Evolutionary conservation across 2,113 vertebrate species (phyloP).

Genomic region (Nothoprocta perdicaria): DNA sequence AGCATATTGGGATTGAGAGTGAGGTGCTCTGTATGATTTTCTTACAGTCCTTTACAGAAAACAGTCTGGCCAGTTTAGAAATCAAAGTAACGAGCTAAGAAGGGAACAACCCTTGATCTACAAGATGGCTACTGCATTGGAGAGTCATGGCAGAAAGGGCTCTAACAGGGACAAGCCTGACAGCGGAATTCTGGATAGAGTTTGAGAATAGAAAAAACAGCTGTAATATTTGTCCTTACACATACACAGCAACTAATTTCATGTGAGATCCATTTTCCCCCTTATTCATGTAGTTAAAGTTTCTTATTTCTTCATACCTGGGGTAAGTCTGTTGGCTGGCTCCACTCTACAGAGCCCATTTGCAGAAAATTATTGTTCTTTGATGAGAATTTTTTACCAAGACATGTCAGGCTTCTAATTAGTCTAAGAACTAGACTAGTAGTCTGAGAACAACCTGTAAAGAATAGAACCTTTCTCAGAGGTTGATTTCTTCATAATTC

Average conservation of each 20-base stretch:
- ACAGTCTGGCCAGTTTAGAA: rapidly evolving
- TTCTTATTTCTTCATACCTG: not conserved
- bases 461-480: constrained; percentile 38
- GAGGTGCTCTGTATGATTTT: not conserved
- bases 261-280: not conserved
- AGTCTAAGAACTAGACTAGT: constrained; percentile 25
- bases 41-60: not conserved
- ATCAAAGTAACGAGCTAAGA: not conserved
- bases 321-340: not conserved
- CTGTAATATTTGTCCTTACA: not conserved
- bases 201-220: not conserved
- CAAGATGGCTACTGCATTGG: not conserved
- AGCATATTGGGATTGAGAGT: rapidly evolving
- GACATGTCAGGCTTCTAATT: constrained; percentile 25
- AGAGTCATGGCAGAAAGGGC: not conserved
- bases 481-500: constrained; percentile 1
- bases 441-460: constrained; percentile 56
- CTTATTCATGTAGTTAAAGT: not conserved
- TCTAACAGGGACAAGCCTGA: not conserved
- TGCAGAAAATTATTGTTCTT: not conserved
- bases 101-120: not conserved
- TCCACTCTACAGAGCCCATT: not conserved
- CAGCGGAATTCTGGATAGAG: not conserved
- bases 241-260: not conserved
- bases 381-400: constrained; percentile 5